These are phyloP conservation scores for Hydrochoerus hydrochaeris DNA, from an alignment of 2,113 vertebrate species.

Conservation along the genomic window DNA sequence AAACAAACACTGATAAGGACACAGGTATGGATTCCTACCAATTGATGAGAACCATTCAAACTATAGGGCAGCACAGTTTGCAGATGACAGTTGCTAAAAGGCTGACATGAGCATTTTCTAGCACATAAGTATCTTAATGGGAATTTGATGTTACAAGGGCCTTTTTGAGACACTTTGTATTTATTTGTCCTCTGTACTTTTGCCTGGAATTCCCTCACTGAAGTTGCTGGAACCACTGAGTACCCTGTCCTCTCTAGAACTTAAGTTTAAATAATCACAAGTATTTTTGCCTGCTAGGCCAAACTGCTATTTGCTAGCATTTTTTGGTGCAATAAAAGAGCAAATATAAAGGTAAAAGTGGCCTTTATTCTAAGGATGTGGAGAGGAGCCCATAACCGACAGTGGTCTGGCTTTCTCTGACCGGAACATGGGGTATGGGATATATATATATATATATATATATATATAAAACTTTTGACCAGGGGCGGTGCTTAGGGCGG, in stretches of 20 bases:
- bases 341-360: too few relatives aligned
- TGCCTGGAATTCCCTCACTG: not conserved
- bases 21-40: not conserved
- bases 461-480: too few relatives aligned
- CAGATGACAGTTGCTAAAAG: not conserved
- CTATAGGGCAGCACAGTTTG: not conserved
- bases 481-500: too few relatives aligned
- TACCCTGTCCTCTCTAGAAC: not conserved
- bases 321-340: too few relatives aligned
- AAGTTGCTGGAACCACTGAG: not conserved
- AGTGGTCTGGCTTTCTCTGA: too few relatives aligned
- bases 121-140: not conserved
- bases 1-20: not conserved
- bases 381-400: too few relatives aligned
- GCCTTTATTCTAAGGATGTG: too few relatives aligned
- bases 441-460: too few relatives aligned
- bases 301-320: not conserved
- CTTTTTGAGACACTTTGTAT: not conserved
- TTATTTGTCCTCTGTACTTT: not conserved
- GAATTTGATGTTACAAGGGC: not conserved
- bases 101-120: not conserved
- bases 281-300: constrained; percentile 27
- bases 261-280: constrained; percentile 49
- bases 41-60: not conserved
- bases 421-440: too few relatives aligned